These are phyloP conservation scores for Pygmarrhopalites habei DNA, from an alignment of 1,140 invertebrate genomes.

Conservation along the genomic window DNA sequence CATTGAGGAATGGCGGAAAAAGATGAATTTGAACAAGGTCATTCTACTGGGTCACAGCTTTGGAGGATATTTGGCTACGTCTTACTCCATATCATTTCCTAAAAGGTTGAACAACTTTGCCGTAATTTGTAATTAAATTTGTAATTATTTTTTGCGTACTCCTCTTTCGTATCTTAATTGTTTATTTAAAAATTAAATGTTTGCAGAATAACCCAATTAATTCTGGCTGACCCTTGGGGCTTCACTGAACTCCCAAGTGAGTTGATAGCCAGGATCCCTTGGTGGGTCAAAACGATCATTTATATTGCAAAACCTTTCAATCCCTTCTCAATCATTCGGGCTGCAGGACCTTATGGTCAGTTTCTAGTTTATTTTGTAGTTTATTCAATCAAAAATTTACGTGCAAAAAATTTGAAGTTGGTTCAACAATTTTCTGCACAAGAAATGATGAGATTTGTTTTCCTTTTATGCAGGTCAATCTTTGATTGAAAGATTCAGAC, in stretches of 20 bases:
- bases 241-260: constrained; percentile 74
- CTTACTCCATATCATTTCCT: constrained; percentile 79
- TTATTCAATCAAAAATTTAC: too few relatives aligned
- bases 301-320: constrained; percentile 62
- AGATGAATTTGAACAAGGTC: constrained; percentile 81
- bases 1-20: constrained; percentile 87
- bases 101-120: too few relatives aligned
- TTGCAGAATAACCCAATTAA: constrained; percentile 81
- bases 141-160: too few relatives aligned
- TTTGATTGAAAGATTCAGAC: constrained; percentile 72
- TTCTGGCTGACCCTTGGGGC: constrained; percentile 97
- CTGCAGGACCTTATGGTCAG: constrained; percentile 77
- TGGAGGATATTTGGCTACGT: constrained; percentile 85
- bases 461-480: constrained; percentile 67
- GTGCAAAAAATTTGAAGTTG: too few relatives aligned
- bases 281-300: constrained; percentile 18
- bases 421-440: too few relatives aligned
- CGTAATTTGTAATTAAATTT: too few relatives aligned
- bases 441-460: too few relatives aligned
- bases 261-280: constrained; percentile 39
- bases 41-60: too few relatives aligned
- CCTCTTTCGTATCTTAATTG: too few relatives aligned
- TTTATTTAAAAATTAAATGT: too few relatives aligned
- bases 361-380: too few relatives aligned
- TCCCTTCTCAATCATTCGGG: constrained; percentile 79